Evolutionary conservation across 1,140 invertebrate species (phyloP).

Genomic region (Bombus cullumanus): DNA sequence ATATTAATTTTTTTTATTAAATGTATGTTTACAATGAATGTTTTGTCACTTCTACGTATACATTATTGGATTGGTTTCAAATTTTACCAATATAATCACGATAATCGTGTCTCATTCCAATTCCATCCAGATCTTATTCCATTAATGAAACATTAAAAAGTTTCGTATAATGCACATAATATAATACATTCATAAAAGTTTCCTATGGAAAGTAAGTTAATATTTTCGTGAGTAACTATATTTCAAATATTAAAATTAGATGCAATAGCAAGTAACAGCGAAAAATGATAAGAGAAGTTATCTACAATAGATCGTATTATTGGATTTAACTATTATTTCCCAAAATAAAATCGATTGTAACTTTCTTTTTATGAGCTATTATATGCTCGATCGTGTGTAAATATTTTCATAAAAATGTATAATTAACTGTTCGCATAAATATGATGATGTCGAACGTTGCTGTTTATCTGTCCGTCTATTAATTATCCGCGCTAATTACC

Average conservation of each 20-base stretch:
- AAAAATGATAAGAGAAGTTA: neutral
- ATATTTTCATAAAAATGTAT: constrained; percentile 31
- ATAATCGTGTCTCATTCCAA: too few relatives aligned
- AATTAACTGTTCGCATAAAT: neutral
- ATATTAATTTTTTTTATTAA: too few relatives aligned
- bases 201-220: too few relatives aligned
- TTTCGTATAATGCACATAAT: too few relatives aligned
- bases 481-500: constrained; percentile 42
- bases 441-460: constrained; percentile 25
- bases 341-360: neutral
- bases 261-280: neutral
- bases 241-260: neutral
- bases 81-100: too few relatives aligned
- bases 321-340: neutral
- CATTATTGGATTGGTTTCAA: too few relatives aligned
- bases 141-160: too few relatives aligned
- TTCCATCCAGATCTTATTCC: too few relatives aligned
- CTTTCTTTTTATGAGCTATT: neutral
- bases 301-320: neutral
- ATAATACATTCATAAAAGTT: too few relatives aligned
- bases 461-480: constrained; percentile 21
- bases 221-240: too few relatives aligned
- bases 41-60: too few relatives aligned
- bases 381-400: neutral
- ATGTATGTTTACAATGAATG: too few relatives aligned